Evolutionary conservation across 2,888 invertebrate genomes (phyloP).

Genomic region (Zygaena filipendulae): DNA sequence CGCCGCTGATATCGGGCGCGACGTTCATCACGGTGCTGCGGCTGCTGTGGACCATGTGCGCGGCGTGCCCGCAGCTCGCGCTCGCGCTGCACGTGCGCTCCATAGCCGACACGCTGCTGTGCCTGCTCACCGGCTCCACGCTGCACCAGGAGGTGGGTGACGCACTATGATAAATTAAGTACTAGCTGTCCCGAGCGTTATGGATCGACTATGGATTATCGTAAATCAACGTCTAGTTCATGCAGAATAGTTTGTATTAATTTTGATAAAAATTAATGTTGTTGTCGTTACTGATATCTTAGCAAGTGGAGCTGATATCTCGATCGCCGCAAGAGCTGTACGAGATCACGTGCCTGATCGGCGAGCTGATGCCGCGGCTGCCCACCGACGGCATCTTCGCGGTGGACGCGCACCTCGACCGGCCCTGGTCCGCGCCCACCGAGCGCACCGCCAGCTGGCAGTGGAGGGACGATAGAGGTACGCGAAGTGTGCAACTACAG

Average conservation of each 20-base stretch:
- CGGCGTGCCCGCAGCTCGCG: slow-evolving; percentile 94
- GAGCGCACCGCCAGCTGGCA: slow-evolving; percentile 96
- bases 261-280: slow-evolving; percentile 1
- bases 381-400: slow-evolving; percentile 96
- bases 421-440: slow-evolving; percentile 78
- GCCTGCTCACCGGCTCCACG: slow-evolving; percentile 90
- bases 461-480: slow-evolving; percentile 95
- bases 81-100: slow-evolving; percentile 92
- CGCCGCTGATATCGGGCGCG: slow-evolving; percentile 93
- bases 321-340: slow-evolving; percentile 96
- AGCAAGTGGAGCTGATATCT: slow-evolving; percentile 85
- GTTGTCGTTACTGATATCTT: slow-evolving; percentile 2
- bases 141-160: slow-evolving; percentile 63
- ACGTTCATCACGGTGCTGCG: slow-evolving; percentile 97
- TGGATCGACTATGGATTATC: background rate
- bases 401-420: slow-evolving; percentile 88
- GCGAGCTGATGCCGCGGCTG: slow-evolving; percentile 96
- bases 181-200: slow-evolving; percentile 7
- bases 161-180: no score
- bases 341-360: slow-evolving; percentile 97
- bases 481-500: no score
- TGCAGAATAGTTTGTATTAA: no score
- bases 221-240: no score
- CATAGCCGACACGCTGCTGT: slow-evolving; percentile 94
- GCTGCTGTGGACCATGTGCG: slow-evolving; percentile 96